phyloP scores from a whole-genome alignment of 2,888 invertebrate genomes.

The Lasioglossum malachurum region DNA sequence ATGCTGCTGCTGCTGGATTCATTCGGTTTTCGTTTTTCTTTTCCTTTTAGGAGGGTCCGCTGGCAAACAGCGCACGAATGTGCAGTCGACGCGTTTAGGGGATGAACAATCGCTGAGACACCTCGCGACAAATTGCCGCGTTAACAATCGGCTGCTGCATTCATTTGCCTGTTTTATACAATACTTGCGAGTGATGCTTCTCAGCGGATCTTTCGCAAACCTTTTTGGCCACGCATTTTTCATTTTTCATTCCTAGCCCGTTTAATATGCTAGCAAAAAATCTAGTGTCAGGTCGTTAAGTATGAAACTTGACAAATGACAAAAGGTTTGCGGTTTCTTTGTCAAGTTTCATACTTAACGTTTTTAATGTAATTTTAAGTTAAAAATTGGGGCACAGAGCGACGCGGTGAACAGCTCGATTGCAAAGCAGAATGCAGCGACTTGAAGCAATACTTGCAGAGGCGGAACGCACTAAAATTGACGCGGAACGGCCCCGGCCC shows the following conservation, averaged over 20 bases:
- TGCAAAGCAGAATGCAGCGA: not conserved
- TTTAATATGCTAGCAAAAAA: not conserved
- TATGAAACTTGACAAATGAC: too few relatives aligned
- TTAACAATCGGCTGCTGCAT: not conserved
- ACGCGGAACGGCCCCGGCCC: not conserved
- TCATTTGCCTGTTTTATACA: not conserved
- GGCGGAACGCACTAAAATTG: not conserved
- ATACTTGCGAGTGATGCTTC: not conserved
- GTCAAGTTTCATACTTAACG: too few relatives aligned
- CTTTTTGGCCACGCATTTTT: not conserved
- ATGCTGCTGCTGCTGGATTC: constrained; percentile 33
- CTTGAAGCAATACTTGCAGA: not conserved
- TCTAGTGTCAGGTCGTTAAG: not conserved
- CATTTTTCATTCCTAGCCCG: not conserved
- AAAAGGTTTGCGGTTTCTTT: too few relatives aligned
- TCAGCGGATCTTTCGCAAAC: not conserved
- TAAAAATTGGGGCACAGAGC: too few relatives aligned
- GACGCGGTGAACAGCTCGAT: not conserved
- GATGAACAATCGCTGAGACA: constrained; percentile 13
- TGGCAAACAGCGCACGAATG: not conserved
- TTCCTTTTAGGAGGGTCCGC: not conserved
- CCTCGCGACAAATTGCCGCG: not conserved
- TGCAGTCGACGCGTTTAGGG: not conserved
- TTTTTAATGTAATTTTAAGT: not conserved
- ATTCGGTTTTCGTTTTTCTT: constrained; percentile 28